Percentiles rank a stretch among this genome's conserved stretches.
These are phyloP conservation scores for Tenrec ecaudatus DNA, from an alignment of 2,113 vertebrate genomes.

Conservation along the genomic window DNA sequence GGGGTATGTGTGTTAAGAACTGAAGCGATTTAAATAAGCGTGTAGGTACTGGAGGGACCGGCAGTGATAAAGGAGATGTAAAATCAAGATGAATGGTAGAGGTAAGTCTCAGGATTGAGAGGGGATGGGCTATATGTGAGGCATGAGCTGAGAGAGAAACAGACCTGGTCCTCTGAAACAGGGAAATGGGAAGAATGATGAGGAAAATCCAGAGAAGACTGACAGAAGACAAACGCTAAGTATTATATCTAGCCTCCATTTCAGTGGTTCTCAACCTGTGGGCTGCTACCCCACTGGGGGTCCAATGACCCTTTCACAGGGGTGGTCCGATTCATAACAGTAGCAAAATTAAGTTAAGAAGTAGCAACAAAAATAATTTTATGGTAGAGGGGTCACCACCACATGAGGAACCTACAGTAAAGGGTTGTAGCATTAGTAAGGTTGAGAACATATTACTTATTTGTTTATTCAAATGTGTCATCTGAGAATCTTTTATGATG, in stretches of 20 bases:
- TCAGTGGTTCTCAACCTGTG: no score
- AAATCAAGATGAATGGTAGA: neutral
- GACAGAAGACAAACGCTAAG: neutral
- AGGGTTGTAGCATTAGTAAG: no score
- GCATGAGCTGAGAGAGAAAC: neutral
- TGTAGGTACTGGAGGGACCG: conserved; percentile 9
- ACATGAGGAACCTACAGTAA: no score
- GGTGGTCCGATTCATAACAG: no score
- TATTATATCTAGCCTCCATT: neutral
- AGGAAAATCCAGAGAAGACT: neutral
- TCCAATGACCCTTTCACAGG: no score
- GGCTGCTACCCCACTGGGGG: no score
- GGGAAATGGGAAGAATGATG: neutral
- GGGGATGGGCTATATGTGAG: neutral
- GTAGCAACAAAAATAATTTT: no score
- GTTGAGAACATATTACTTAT: no score
- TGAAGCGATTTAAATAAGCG: neutral
- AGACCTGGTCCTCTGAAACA: neutral
- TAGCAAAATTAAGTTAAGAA: no score
- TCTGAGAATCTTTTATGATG: neutral
- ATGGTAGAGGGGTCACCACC: no score
- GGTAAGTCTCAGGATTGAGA: neutral
- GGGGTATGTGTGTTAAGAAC: neutral
- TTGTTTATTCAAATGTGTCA: no score
- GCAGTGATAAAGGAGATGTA: neutral